Conservation (phyloP, 2,113 vertebrate genomes). For the Macquaria ambigua region DNA sequence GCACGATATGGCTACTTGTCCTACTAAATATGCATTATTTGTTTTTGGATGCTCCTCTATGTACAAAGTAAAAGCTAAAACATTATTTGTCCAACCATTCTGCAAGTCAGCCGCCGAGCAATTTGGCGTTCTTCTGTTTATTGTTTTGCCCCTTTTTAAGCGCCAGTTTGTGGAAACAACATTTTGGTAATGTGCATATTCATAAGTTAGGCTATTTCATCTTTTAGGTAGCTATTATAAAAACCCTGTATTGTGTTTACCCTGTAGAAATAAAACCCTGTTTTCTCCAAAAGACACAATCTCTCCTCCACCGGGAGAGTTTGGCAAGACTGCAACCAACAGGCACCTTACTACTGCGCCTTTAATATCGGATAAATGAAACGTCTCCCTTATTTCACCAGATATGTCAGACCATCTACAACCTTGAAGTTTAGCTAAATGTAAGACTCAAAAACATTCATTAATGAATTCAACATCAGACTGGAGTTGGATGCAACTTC, state of each 20-base stretch:
- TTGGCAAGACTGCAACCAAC: conserved; percentile 13
- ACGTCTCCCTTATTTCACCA: conserved; percentile 9
- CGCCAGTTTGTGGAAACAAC: conserved; percentile 54
- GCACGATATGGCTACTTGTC: conserved; percentile 65
- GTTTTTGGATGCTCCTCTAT: conserved; percentile 19
- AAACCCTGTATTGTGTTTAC: conserved; percentile 79
- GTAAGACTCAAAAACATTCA: conserved; percentile 20
- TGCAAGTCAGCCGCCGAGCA: conserved; percentile 1
- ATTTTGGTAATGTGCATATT: conserved; percentile 76
- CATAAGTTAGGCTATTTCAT: conserved; percentile 57
- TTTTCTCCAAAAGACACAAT: conserved; percentile 64
- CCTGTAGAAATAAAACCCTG: conserved; percentile 81
- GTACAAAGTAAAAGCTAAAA: conserved; percentile 55
- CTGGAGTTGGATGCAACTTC: conserved; percentile 2
- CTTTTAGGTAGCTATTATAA: conserved; percentile 52
- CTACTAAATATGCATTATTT: conserved; percentile 31
- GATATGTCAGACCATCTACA: conserved; percentile 12
- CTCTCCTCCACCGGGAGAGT: conserved; percentile 4
- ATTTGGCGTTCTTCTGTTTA: conserved; percentile 28
- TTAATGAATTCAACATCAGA: conserved; percentile 25
- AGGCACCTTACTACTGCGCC: conserved; percentile 4
- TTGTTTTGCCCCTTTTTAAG: conserved; percentile 38
- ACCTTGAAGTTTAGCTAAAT: not conserved
- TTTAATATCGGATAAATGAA: not conserved
- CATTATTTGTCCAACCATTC: conserved; percentile 16